Conservation (phyloP, 2,888 invertebrate species). For the Lasioglossum malachurum region DNA sequence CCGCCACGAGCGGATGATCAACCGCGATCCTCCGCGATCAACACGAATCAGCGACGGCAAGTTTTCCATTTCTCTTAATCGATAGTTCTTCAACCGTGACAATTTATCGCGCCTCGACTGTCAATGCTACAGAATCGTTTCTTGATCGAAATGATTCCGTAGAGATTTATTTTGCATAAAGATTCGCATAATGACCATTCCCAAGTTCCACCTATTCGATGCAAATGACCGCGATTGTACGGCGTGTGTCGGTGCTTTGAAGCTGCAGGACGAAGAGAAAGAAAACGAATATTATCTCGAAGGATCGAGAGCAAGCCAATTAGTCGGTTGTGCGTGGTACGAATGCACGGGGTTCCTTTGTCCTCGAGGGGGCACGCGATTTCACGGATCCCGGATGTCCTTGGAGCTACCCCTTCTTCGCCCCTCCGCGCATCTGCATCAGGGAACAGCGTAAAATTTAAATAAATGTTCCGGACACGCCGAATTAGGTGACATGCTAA, state of each 20-base stretch:
- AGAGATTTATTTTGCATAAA: too few species aligned
- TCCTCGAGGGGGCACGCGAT: conserved; percentile 68
- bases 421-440: conserved; percentile 72
- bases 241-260: not conserved
- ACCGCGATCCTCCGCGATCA: not conserved
- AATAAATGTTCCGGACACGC: conserved; percentile 82
- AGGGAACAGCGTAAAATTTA: conserved; percentile 83
- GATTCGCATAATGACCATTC: not conserved
- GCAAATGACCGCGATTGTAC: not conserved
- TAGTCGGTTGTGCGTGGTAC: conserved; percentile 63
- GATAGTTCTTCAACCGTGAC: too few species aligned
- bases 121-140: too few species aligned
- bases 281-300: not conserved
- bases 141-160: too few species aligned
- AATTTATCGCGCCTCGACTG: too few species aligned
- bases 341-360: conserved; percentile 65
- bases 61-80: not conserved
- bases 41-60: not conserved
- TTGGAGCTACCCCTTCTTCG: conserved; percentile 12
- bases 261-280: not conserved
- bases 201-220: not conserved
- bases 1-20: not conserved
- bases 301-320: conserved; percentile 54
- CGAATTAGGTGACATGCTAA: conserved; percentile 83
- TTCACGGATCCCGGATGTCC: conserved; percentile 77